Conservation (phyloP, 2,888 invertebrate genomes). For the Onchidella celtica region DNA sequence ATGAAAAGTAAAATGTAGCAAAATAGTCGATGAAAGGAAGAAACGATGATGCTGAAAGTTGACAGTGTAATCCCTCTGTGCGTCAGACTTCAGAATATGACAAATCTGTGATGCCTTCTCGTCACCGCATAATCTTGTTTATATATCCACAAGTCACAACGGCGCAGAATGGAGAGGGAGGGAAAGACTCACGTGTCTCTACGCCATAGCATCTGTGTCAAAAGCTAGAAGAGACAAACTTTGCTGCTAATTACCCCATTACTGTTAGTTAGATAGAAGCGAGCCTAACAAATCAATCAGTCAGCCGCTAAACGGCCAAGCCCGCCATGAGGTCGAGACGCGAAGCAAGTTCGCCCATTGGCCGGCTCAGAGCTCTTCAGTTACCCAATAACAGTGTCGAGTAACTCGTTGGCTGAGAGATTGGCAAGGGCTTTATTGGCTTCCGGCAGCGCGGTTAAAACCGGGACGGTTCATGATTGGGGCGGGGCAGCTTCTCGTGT, state of each 20-base stretch:
- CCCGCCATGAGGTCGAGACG: background rate
- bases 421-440: background rate
- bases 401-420: slow-evolving; percentile 38
- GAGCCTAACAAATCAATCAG: slow-evolving; percentile 20
- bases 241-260: slow-evolving; percentile 11
- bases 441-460: slow-evolving; percentile 17
- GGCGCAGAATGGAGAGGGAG: no score
- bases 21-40: no score
- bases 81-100: no score
- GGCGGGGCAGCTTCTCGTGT: slow-evolving; percentile 26
- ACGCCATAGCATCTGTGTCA: no score
- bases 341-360: slow-evolving; percentile 1
- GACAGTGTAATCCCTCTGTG: no score
- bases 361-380: slow-evolving; percentile 2
- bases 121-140: no score
- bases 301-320: background rate
- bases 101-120: no score
- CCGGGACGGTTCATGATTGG: slow-evolving; percentile 11
- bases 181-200: no score
- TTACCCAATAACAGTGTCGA: slow-evolving; percentile 43
- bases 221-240: background rate
- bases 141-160: no score
- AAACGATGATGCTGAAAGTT: no score
- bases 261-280: background rate
- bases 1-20: no score